Base-by-base conservation (phyloP, 37 sponge, comb jelly and placozoan genomes). In the Bolinopsis microptera region DNA sequence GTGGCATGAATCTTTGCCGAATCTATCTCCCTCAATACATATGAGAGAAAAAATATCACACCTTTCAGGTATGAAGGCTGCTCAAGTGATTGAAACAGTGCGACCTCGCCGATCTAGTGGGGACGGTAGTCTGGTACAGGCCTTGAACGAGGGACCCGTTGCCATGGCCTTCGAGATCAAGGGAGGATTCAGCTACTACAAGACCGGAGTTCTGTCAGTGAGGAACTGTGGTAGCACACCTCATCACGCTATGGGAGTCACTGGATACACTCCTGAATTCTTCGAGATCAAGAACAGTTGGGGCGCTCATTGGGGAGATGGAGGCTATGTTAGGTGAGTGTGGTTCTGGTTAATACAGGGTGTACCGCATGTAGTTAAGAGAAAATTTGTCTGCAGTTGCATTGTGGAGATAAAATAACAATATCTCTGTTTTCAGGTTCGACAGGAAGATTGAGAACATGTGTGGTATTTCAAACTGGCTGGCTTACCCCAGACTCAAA, bases 151-250 rank as follows among this genome's bases (percentile, higher is more conserved):
- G 31, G 75, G 75, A 5, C 75, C 75, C 31, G 75, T 72, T 28
- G 75, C 75, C 31, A 72, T 72, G 75, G 75, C 75, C 5, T 72
- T 72, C 75, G 75, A 72, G 75, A 72, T 72, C 31, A 72, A 72
- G 75, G 75, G 75, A 72, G 75, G 75, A 23, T 72, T 72, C 75
- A 72, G 75, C 31, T 72, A 72, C 75, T 72, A 72, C 75, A 72
- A 72, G 18, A 72, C 5, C 2, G 75, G 75, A 72, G 26, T 72
- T 21, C 75, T 72, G 5, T 30, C 75, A 8, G 75, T 72, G 31
- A 24, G 18, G 22, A 72, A 72, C 75, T 72, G 75, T 28, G 75
- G 75, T 23, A 72, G 18, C 5, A 72, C 75, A 8, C 75, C 75
- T 72, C 75, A 72, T 28, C 75, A 72, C 75, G 75, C 75, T n/a